A percentile compares a stretch with the other conserved stretches of the same genome.
phyloP scores from a whole-genome alignment of 2,797 vertebrate genomes.

The Hemibagrus guttatus region DNA sequence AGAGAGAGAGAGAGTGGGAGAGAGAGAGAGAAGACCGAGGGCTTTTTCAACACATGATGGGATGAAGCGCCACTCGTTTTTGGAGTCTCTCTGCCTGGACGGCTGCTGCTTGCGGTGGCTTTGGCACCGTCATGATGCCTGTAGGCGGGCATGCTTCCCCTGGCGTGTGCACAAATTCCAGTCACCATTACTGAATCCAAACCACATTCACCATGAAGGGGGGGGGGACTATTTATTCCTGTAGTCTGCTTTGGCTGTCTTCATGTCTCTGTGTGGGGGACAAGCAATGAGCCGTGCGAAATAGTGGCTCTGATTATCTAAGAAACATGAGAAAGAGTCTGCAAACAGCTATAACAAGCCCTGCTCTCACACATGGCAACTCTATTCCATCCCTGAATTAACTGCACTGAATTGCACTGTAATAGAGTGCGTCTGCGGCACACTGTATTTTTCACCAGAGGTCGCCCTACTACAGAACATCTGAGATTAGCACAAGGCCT shows the following conservation, averaged over 20 bases:
- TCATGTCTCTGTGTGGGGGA: slow-evolving; percentile 47
- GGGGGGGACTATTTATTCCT: slow-evolving; percentile 65
- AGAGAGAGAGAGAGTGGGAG: slow-evolving; percentile 5
- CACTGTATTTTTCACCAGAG: slow-evolving; percentile 60
- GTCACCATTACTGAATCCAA: slow-evolving; percentile 64
- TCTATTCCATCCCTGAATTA: slow-evolving; percentile 3
- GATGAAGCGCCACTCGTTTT: slow-evolving; percentile 35
- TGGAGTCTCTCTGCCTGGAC: slow-evolving; percentile 51
- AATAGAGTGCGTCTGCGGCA: neutral
- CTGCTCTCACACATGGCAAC: slow-evolving; percentile 8
- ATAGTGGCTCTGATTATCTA: slow-evolving; percentile 59
- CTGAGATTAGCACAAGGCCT: neutral
- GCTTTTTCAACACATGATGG: slow-evolving; percentile 47
- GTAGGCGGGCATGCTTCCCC: slow-evolving; percentile 70
- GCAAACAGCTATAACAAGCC: slow-evolving; percentile 2
- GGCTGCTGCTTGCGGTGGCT: slow-evolving; percentile 74
- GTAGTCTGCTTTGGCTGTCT: slow-evolving; percentile 57
- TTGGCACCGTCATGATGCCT: slow-evolving; percentile 68
- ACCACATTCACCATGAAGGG: slow-evolving; percentile 52
- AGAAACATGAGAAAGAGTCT: slow-evolving; percentile 32
- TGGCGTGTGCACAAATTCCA: slow-evolving; percentile 73
- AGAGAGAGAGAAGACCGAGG: slow-evolving; percentile 33
- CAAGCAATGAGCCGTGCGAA: slow-evolving; percentile 60
- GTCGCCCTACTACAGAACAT: slow-evolving; percentile 61
- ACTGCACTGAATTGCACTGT: neutral